phyloP scores from a whole-genome alignment of 2,113 vertebrate species.

The Plotosus lineatus region DNA sequence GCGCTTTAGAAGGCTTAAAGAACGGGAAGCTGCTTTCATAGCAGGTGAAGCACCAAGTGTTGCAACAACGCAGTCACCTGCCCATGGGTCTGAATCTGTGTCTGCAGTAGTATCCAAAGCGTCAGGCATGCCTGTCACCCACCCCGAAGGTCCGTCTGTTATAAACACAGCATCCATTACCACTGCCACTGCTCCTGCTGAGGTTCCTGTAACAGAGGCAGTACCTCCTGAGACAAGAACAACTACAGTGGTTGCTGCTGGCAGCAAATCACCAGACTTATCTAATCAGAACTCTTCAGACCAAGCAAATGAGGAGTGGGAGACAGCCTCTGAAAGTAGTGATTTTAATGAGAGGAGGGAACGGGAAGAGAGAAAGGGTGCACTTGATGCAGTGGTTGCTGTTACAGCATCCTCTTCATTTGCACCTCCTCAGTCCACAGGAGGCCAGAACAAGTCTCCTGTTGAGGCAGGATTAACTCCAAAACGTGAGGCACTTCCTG shows the following conservation, averaged over 20 bases:
- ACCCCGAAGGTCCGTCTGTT: slow-evolving; percentile 47
- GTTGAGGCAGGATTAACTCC: slow-evolving; percentile 69
- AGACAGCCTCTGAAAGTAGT: slow-evolving; percentile 96
- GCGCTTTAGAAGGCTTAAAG: slow-evolving; percentile 90
- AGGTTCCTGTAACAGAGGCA: slow-evolving; percentile 26
- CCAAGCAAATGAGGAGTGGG: slow-evolving; percentile 99
- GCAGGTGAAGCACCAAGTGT: slow-evolving; percentile 58
- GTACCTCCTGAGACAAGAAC: slow-evolving; percentile 51
- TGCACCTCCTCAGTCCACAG: slow-evolving; percentile 56
- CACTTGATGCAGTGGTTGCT: slow-evolving; percentile 67
- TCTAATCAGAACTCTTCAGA: slow-evolving; percentile 99
- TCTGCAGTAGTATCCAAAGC: slow-evolving; percentile 69
- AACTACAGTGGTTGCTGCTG: slow-evolving; percentile 67
- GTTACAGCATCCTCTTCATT: slow-evolving; percentile 60
- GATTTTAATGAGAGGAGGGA: slow-evolving; percentile 97
- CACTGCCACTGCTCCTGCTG: slow-evolving; percentile 20
- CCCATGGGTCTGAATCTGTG: slow-evolving; percentile 51
- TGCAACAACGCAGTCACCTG: background rate
- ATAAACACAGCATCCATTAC: background rate
- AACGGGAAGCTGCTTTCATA: slow-evolving; percentile 82
- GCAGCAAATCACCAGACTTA: slow-evolving; percentile 94
- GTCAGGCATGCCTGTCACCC: slow-evolving; percentile 69
- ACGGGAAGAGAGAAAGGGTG: slow-evolving; percentile 88
- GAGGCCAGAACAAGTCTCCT: slow-evolving; percentile 77
- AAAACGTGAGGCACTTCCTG: slow-evolving; percentile 75